Conservation (phyloP, 2,113 vertebrate species). For the Myotis lucifugus region DNA sequence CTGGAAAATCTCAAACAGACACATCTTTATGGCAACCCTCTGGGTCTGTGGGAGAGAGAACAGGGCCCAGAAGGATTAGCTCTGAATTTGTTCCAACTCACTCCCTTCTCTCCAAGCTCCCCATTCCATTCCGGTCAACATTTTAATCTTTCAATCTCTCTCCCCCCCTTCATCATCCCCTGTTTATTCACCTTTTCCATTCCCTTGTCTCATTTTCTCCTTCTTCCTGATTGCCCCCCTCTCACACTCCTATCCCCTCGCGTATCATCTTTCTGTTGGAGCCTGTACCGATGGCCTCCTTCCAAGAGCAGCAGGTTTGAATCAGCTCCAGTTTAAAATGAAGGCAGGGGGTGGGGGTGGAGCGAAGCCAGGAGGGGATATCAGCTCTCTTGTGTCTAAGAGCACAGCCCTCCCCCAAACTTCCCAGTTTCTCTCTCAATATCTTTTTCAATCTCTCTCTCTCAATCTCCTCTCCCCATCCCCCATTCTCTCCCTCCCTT, state of each 20-base stretch:
- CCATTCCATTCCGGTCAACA: neutral
- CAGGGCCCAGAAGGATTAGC: slow-evolving; percentile 45
- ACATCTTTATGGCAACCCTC: slow-evolving; percentile 47
- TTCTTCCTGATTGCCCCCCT: slow-evolving; percentile 61
- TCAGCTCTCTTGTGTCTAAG: slow-evolving; percentile 13
- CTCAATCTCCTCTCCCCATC: neutral
- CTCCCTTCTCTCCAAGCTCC: slow-evolving; percentile 34
- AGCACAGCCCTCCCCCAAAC: neutral
- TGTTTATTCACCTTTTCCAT: slow-evolving; percentile 74
- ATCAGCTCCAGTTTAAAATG: slow-evolving; percentile 75
- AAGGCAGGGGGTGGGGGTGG: slow-evolving; percentile 60
- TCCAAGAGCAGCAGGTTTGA: slow-evolving; percentile 81
- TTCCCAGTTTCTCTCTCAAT: neutral
- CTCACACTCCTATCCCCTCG: slow-evolving; percentile 60
- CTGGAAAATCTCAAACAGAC: slow-evolving; percentile 68
- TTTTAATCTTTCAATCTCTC: slow-evolving; percentile 67
- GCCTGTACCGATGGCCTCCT: slow-evolving; percentile 70
- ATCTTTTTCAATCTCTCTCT: neutral
- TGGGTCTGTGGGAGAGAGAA: slow-evolving; percentile 48
- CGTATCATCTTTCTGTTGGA: slow-evolving; percentile 76
- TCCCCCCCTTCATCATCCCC: slow-evolving; percentile 21
- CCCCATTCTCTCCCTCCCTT: neutral
- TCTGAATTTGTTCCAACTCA: slow-evolving; percentile 46
- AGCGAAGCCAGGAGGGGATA: slow-evolving; percentile 18
- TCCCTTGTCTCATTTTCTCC: slow-evolving; percentile 67